phyloP scores from a whole-genome alignment of 2,888 invertebrate species.

The Coenonympha glycerion region DNA sequence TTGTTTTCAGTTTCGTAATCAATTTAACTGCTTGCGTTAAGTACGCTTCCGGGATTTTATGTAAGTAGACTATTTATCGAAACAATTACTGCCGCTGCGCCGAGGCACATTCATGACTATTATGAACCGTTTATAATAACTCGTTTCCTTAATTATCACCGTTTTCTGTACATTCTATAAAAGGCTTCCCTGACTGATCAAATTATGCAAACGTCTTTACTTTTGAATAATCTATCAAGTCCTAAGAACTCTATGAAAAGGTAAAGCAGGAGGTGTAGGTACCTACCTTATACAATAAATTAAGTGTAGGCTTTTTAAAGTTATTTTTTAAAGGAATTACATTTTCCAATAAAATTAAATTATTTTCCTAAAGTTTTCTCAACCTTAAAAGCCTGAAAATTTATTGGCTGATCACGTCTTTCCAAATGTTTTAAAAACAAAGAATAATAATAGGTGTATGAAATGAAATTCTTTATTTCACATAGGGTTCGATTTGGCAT shows the following conservation, averaged over 20 bases:
- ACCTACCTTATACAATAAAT: too few relatives aligned
- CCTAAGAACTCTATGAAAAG: not conserved
- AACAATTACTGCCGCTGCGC: conserved; percentile 15
- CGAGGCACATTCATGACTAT: conserved; percentile 27
- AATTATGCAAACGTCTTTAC: not conserved
- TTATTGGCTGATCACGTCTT: too few relatives aligned
- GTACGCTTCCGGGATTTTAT: conserved; percentile 41
- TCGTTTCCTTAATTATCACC: conserved; percentile 16
- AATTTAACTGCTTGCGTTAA: conserved; percentile 22
- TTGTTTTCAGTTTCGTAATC: conserved; percentile 38
- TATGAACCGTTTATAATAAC: conserved; percentile 15
- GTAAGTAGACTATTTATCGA: conserved; percentile 36
- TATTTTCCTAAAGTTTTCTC: too few relatives aligned
- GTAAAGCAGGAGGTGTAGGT: too few relatives aligned
- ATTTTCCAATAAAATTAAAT: too few relatives aligned
- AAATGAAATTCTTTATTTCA: too few relatives aligned
- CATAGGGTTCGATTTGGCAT: too few relatives aligned
- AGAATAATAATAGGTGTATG: too few relatives aligned
- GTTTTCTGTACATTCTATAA: conserved; percentile 3
- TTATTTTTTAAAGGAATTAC: too few relatives aligned
- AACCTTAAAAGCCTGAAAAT: too few relatives aligned
- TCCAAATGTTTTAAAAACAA: too few relatives aligned
- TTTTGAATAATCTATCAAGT: not conserved
- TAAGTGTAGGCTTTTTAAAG: too few relatives aligned
- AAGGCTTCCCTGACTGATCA: not conserved